Conservation (phyloP, 2,113 vertebrate species). For the Electrona antarctica region DNA sequence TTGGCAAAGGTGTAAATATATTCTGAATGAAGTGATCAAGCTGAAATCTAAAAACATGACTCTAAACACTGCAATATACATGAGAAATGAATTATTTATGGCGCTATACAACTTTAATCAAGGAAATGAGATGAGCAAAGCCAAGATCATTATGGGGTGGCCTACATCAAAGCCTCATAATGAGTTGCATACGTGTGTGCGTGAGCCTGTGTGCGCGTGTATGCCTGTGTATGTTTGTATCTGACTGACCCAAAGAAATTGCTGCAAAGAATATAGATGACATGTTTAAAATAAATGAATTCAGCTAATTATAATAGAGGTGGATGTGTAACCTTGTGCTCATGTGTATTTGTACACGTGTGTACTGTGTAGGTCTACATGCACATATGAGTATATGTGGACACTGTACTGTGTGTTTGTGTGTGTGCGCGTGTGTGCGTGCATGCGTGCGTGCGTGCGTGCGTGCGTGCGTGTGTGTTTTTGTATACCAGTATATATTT, state of each 20-base stretch:
- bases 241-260: conserved; percentile 56
- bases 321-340: background rate
- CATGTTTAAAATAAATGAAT: conserved; percentile 28
- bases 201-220: conserved; percentile 16
- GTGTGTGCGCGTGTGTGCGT: no score
- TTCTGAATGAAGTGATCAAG: conserved; percentile 69
- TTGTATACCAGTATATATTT: no score
- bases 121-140: conserved; percentile 76
- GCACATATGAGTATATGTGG: no score
- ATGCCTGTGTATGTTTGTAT: conserved; percentile 33
- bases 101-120: conserved; percentile 76
- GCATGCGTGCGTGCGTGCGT: no score
- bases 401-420: no score
- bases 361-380: background rate
- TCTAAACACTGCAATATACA: conserved; percentile 74
- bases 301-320: conserved; percentile 41
- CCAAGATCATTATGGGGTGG: conserved; percentile 69
- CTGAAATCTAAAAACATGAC: conserved; percentile 65
- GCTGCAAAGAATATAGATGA: conserved; percentile 47
- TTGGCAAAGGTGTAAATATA: conserved; percentile 54
- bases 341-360: background rate
- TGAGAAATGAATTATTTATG: conserved; percentile 76
- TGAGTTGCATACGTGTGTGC: conserved; percentile 40
- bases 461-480: no score
- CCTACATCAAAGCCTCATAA: conserved; percentile 76